Evolutionary conservation across 2,888 invertebrate genomes (phyloP).

Genomic region (Cosmia pyralina): DNA sequence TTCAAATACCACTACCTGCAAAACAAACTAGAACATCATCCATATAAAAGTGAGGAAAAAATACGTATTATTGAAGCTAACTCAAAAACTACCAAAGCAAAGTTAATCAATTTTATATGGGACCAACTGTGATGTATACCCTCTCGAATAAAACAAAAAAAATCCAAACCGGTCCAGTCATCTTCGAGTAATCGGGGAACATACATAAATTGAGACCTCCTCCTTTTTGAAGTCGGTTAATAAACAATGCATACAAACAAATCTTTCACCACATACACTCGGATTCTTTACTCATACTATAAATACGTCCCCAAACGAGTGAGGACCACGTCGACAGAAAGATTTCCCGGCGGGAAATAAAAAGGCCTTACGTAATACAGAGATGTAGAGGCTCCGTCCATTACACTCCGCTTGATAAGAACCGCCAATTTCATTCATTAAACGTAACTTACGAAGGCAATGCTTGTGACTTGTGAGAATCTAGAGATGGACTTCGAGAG

Average conservation of each 20-base stretch:
- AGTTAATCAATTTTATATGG: too few relatives aligned
- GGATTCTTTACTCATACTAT: slow-evolving; percentile 40
- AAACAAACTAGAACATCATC: too few relatives aligned
- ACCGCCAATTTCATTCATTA: slow-evolving; percentile 63
- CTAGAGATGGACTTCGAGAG: neutral
- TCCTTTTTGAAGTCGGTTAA: too few relatives aligned
- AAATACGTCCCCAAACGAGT: slow-evolving; percentile 54
- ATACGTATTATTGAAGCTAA: too few relatives aligned
- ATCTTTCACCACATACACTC: neutral
- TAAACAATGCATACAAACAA: neutral
- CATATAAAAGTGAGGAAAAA: too few relatives aligned
- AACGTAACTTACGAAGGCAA: slow-evolving; percentile 39
- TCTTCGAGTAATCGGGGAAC: too few relatives aligned
- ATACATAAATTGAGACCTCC: too few relatives aligned
- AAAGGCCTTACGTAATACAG: slow-evolving; percentile 63
- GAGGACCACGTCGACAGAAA: slow-evolving; percentile 63
- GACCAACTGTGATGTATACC: too few relatives aligned
- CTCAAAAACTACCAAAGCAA: too few relatives aligned
- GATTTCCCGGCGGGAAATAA: slow-evolving; percentile 69
- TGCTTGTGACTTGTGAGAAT: slow-evolving; percentile 32
- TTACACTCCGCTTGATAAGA: slow-evolving; percentile 62
- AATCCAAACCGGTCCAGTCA: too few relatives aligned
- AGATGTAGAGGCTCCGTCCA: slow-evolving; percentile 55
- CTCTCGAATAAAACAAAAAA: too few relatives aligned
- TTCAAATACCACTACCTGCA: too few relatives aligned